These are phyloP conservation scores for Rissa tridactyla DNA, from an alignment of 2,113 vertebrate genomes.

Conservation along the genomic window DNA sequence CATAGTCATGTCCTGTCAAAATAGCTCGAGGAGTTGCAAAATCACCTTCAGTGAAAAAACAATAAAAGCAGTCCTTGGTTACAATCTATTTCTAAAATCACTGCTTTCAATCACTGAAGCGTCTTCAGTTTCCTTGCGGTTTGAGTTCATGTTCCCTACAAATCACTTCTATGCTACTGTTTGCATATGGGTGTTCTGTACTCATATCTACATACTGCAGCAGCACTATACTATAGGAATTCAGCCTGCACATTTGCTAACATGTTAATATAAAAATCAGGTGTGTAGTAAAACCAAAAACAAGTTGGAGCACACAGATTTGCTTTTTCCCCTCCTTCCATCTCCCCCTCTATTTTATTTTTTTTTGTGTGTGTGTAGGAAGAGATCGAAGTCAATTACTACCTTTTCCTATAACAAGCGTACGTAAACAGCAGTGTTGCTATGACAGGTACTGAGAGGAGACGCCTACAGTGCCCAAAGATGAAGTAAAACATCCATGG, in stretches of 20 bases:
- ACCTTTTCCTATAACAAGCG: not conserved
- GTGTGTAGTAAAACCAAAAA: not conserved
- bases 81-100: not conserved
- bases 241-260: not conserved
- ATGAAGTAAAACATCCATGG: not conserved
- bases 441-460: not conserved
- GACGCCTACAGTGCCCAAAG: not conserved
- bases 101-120: not conserved
- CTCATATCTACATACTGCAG: not conserved
- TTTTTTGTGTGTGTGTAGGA: not conserved
- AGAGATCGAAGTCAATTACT: not conserved
- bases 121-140: not conserved
- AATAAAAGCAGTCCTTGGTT: not conserved
- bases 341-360: not conserved
- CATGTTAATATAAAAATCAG: not conserved
- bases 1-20: conserved; percentile 93
- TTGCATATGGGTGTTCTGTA: not conserved
- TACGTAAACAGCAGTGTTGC: not conserved
- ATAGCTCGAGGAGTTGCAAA: conserved; percentile 89
- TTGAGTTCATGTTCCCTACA: not conserved
- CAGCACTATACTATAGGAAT: not conserved
- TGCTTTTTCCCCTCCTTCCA: not conserved
- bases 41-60: conserved; percentile 77
- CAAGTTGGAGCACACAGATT: not conserved
- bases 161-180: not conserved